Percentiles rank a stretch among this genome's conserved stretches.
phyloP scores from a whole-genome alignment of 2,888 invertebrate species.

The Theretra japonica region DNA sequence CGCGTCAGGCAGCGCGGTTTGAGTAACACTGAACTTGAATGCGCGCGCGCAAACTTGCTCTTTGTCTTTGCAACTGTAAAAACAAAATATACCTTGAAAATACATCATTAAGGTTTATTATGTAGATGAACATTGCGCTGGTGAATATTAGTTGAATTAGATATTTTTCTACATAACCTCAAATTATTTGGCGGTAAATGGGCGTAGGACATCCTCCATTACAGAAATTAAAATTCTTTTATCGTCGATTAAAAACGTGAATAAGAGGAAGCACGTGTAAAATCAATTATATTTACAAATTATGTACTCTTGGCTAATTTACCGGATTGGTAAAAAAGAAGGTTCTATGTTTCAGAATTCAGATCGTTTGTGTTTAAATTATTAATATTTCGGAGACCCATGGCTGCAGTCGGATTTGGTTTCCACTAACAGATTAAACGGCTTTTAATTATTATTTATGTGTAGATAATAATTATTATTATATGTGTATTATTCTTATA shows the following conservation, averaged over 20 bases:
- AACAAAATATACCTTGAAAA: background rate
- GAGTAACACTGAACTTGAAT: conserved; percentile 77
- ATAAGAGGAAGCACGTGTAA: background rate
- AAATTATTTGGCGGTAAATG: conserved; percentile 5
- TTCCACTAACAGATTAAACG: too few species aligned
- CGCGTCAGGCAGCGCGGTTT: conserved; percentile 40
- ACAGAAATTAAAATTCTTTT: background rate
- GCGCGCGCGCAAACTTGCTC: conserved; percentile 31
- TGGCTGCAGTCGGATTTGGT: too few species aligned
- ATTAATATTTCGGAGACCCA: too few species aligned
- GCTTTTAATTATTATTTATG: too few species aligned
- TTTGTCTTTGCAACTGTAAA: conserved; percentile 22
- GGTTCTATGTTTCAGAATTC: too few species aligned
- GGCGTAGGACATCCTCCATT: background rate
- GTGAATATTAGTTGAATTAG: background rate
- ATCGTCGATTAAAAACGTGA: background rate
- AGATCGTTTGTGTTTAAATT: too few species aligned
- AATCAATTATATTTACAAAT: background rate
- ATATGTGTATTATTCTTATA: too few species aligned
- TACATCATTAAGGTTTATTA: background rate
- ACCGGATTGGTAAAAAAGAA: too few species aligned
- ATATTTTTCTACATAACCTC: conserved; percentile 15
- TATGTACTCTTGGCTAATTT: background rate
- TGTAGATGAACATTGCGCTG: background rate
- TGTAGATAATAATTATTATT: too few species aligned